Conservation (phyloP, 2,113 vertebrate species). For the Sterna hirundo region DNA sequence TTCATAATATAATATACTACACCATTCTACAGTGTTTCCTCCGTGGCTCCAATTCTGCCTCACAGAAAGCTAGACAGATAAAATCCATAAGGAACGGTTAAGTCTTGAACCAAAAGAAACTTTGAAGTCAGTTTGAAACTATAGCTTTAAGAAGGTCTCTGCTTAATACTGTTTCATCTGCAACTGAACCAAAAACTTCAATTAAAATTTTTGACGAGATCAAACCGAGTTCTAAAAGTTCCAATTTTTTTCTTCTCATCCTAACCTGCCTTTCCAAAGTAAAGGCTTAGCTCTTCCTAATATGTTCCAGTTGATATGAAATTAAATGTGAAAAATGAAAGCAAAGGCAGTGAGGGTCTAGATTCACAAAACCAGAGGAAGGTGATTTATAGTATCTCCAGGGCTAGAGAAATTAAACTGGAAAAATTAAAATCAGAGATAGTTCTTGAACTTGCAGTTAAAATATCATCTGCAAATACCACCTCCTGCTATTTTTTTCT, state of each 20-base stretch:
- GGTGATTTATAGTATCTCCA: background rate
- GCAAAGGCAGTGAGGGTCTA: background rate
- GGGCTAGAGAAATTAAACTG: background rate
- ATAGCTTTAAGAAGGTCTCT: background rate
- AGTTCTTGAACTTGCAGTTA: background rate
- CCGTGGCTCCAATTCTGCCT: background rate
- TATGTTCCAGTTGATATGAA: background rate
- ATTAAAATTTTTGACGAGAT: background rate
- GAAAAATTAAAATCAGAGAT: slow-evolving; percentile 4
- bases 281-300: background rate
- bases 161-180: background rate
- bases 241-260: background rate
- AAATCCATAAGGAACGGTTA: background rate
- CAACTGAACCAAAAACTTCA: background rate
- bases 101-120: background rate
- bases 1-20: background rate
- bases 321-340: slow-evolving; percentile 23
- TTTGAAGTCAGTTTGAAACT: background rate
- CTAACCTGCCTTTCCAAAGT: background rate
- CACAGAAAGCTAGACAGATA: background rate
- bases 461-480: background rate
- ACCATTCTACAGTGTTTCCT: background rate
- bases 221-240: background rate
- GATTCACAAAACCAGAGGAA: background rate
- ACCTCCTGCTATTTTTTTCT: background rate